Conservation (phyloP, 1,140 invertebrate species). For the Eriocheir sinensis region DNA sequence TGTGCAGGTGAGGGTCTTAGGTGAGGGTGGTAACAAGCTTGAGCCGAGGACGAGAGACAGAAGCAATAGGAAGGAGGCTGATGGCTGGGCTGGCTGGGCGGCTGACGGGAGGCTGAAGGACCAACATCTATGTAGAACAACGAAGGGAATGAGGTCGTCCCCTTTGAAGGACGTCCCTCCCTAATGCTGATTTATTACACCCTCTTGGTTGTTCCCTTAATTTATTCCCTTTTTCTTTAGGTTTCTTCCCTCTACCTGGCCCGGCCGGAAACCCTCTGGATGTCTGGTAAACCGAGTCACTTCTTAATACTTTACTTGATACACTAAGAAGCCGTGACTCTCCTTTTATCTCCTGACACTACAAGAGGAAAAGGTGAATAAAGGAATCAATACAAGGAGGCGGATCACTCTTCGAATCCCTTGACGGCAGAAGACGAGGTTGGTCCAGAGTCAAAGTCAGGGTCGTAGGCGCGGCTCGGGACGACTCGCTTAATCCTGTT, state of each 20-base stretch:
- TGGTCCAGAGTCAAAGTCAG: neutral
- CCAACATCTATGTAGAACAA: constrained; percentile 12
- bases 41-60: too few relatives aligned
- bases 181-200: constrained; percentile 70
- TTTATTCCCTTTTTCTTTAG: constrained; percentile 60
- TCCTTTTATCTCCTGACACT: too few relatives aligned
- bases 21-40: too few relatives aligned
- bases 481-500: constrained; percentile 60
- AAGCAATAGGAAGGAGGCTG: neutral
- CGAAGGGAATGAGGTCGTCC: too few relatives aligned
- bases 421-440: too few relatives aligned
- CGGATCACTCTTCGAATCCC: too few relatives aligned
- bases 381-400: too few relatives aligned
- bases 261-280: constrained; percentile 38
- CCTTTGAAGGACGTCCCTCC: neutral
- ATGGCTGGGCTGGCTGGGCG: neutral
- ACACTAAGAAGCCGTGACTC: too few relatives aligned
- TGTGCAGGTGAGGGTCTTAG: too few relatives aligned
- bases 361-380: too few relatives aligned
- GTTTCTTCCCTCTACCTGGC: constrained; percentile 45
- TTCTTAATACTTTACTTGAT: too few relatives aligned
- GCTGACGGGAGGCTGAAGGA: neutral
- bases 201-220: constrained; percentile 52
- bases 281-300: neutral
- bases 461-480: neutral